Percentiles rank a stretch among this genome's conserved stretches.
These are phyloP conservation scores for Phoeniculus purpureus DNA, from an alignment of 2,797 vertebrate genomes.

Conservation along the genomic window DNA sequence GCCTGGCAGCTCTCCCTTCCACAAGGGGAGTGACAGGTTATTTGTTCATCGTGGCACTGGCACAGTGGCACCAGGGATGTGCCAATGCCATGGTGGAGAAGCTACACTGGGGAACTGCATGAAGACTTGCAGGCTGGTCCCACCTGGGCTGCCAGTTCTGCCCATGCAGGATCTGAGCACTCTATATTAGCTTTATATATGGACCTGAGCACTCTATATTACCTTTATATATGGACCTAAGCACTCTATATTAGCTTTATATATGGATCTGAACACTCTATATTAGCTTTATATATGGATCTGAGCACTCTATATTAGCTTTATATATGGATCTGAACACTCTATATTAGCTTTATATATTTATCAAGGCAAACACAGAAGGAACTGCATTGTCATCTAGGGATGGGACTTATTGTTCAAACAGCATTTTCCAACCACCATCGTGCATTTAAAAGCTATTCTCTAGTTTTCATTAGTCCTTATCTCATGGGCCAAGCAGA, in stretches of 20 bases:
- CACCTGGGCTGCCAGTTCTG: not conserved
- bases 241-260: no score
- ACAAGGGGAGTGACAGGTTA: fast-evolving
- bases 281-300: no score
- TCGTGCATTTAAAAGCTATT: not conserved
- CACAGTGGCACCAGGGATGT: not conserved
- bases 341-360: not conserved
- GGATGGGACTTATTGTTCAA: not conserved
- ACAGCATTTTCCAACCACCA: not conserved
- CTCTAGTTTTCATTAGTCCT: not conserved
- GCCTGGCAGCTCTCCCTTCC: not conserved
- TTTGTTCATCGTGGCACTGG: not conserved
- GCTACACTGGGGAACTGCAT: not conserved
- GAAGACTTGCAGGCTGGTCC: not conserved
- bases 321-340: not conserved
- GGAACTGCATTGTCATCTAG: fast-evolving
- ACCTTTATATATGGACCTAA: no score
- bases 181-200: not conserved
- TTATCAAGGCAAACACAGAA: not conserved
- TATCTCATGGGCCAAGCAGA: not conserved
- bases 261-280: not conserved
- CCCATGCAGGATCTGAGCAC: not conserved
- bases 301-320: not conserved
- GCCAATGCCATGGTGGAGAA: not conserved
- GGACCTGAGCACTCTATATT: not conserved